Conservation (phyloP, 1,140 invertebrate species). For the Chelonus insularis region DNA sequence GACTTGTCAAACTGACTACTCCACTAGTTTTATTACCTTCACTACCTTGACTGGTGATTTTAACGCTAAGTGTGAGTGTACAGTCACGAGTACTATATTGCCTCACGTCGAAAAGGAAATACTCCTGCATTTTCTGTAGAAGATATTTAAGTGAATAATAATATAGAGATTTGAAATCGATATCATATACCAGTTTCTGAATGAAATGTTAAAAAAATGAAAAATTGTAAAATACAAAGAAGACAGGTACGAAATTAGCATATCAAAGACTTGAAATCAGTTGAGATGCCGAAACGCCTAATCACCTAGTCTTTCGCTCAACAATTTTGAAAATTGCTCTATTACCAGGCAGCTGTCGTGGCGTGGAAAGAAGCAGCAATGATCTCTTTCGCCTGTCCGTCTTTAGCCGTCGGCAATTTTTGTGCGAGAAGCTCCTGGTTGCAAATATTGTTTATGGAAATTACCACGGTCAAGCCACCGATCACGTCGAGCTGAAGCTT, state of each 20-base stretch:
- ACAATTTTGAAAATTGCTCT: constrained; percentile 52
- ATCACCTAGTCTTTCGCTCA: constrained; percentile 35
- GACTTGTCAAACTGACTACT: neutral
- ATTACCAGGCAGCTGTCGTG: constrained; percentile 36
- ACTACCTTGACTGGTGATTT: no score
- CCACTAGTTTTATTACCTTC: no score
- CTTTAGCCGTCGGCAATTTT: constrained; percentile 24
- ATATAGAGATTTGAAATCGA: no score
- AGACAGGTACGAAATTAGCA: constrained; percentile 39
- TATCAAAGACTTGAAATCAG: constrained; percentile 36
- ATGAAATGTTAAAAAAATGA: no score
- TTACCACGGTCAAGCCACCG: constrained; percentile 30
- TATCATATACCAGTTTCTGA: no score
- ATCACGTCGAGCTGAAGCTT: neutral
- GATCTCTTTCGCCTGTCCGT: constrained; percentile 25
- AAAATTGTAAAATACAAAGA: no score
- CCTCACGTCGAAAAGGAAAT: no score
- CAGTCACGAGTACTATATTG: no score
- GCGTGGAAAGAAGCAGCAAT: constrained; percentile 29
- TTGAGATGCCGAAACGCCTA: constrained; percentile 28
- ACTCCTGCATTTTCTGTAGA: no score
- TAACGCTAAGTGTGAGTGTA: no score
- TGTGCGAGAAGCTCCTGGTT: constrained; percentile 21
- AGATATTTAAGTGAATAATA: no score
- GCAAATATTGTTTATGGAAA: constrained; percentile 46